These are phyloP conservation scores for Acyrthosiphon pisum DNA, from an alignment of 1,140 invertebrate genomes.

Conservation along the genomic window DNA sequence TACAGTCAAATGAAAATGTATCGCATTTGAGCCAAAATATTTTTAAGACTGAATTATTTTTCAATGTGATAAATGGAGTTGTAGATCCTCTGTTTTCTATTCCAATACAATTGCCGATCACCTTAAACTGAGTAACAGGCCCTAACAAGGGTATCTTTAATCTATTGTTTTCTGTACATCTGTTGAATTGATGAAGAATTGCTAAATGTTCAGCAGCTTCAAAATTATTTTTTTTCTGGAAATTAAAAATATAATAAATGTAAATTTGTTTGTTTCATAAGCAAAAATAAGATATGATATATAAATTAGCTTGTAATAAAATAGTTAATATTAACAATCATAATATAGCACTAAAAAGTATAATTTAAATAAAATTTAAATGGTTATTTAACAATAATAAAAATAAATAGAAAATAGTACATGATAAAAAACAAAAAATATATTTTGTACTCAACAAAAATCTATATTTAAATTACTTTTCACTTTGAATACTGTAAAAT, in stretches of 20 bases:
- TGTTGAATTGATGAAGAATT: not conserved
- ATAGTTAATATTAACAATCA: too few relatives aligned
- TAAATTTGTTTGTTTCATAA: not conserved
- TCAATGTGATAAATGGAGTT: not conserved
- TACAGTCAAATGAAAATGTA: conserved; percentile 24
- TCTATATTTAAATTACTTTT: too few relatives aligned
- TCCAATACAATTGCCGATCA: not conserved
- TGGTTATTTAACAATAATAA: too few relatives aligned
- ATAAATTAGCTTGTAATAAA: too few relatives aligned
- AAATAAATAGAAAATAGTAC: too few relatives aligned
- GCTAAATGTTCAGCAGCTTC: too few relatives aligned
- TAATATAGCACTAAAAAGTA: too few relatives aligned
- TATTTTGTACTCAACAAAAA: too few relatives aligned
- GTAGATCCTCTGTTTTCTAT: not conserved
- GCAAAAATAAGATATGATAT: too few relatives aligned
- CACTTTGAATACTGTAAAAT: too few relatives aligned
- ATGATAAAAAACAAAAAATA: too few relatives aligned
- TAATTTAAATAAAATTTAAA: too few relatives aligned
- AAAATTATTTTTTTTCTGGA: not conserved
- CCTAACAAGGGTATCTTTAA: not conserved
- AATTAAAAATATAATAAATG: not conserved
- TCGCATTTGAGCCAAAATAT: conserved; percentile 24
- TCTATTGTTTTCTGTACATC: not conserved
- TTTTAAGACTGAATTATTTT: not conserved
- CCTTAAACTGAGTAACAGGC: not conserved